A percentile compares a stretch with the other conserved stretches of the same genome.
phyloP scores from a whole-genome alignment of 2,888 invertebrate species.

The Volucella inflata region DNA sequence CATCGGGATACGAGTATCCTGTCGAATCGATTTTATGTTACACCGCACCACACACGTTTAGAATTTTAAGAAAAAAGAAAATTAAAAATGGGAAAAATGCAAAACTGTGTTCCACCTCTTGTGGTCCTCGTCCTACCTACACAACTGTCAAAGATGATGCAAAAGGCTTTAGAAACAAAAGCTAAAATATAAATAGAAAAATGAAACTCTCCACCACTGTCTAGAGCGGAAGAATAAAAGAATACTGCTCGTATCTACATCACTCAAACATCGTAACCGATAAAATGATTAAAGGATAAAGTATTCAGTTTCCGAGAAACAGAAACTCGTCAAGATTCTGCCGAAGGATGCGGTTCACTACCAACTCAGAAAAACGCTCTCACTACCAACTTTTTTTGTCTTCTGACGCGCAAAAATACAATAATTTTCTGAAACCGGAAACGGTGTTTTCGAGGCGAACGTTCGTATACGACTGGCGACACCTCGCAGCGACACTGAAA shows the following conservation, averaged over 20 bases:
- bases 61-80: slow-evolving; percentile 2
- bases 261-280: slow-evolving; percentile 17
- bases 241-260: neutral
- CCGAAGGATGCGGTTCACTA: neutral
- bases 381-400: neutral
- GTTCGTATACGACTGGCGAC: slow-evolving; percentile 69
- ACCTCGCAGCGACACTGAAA: slow-evolving; percentile 50
- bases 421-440: slow-evolving; percentile 32
- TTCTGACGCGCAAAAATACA: too few relatives aligned
- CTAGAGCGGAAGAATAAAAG: neutral
- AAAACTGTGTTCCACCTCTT: slow-evolving; percentile 1
- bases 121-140: slow-evolving; percentile 14
- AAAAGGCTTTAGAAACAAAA: neutral
- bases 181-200: neutral
- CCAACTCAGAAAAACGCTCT: neutral
- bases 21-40: slow-evolving; percentile 70
- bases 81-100: too few relatives aligned
- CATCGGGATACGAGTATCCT: slow-evolving; percentile 48
- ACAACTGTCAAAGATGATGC: slow-evolving; percentile 33
- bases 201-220: neutral
- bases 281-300: slow-evolving; percentile 30
- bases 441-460: slow-evolving; percentile 57
- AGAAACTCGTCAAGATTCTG: slow-evolving; percentile 3
- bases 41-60: slow-evolving; percentile 35
- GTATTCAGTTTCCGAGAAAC: neutral